phyloP scores from a whole-genome alignment of 2,113 vertebrate genomes.

The Naja naja region DNA sequence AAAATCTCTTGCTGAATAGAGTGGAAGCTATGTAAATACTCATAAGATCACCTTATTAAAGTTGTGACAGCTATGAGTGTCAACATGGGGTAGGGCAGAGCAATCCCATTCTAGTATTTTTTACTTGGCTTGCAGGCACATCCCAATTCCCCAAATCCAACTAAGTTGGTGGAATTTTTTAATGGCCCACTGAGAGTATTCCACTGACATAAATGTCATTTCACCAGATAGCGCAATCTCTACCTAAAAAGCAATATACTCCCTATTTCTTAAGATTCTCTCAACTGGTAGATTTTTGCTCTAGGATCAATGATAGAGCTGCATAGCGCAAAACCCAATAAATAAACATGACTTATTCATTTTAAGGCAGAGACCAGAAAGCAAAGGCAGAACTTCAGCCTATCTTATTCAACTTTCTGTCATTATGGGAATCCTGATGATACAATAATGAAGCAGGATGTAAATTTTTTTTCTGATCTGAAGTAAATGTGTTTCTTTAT shows the following conservation, averaged over 20 bases:
- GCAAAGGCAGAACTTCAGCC: neutral
- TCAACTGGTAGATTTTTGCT: neutral
- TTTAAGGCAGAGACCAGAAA: slow-evolving; percentile 30
- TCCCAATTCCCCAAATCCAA: neutral
- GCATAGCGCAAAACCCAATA: neutral
- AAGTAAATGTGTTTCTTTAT: slow-evolving; percentile 40
- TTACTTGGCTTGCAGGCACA: neutral
- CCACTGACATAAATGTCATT: neutral
- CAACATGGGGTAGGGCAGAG: neutral
- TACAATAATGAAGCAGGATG: slow-evolving; percentile 39
- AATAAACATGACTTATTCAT: neutral
- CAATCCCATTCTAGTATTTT: neutral
- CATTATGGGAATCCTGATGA: slow-evolving; percentile 1
- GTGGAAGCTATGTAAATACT: neutral
- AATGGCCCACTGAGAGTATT: neutral
- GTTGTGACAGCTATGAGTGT: neutral
- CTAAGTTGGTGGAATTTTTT: neutral
- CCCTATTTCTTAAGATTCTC: neutral
- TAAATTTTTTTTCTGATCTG: neutral
- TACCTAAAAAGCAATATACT: neutral
- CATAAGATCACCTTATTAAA: no score
- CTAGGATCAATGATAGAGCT: neutral
- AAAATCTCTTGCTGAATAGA: neutral
- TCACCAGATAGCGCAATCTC: neutral
- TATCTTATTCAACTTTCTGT: slow-evolving; percentile 5